Conservation (phyloP, 1,140 invertebrate species). For the Lanistes nyassanus region DNA sequence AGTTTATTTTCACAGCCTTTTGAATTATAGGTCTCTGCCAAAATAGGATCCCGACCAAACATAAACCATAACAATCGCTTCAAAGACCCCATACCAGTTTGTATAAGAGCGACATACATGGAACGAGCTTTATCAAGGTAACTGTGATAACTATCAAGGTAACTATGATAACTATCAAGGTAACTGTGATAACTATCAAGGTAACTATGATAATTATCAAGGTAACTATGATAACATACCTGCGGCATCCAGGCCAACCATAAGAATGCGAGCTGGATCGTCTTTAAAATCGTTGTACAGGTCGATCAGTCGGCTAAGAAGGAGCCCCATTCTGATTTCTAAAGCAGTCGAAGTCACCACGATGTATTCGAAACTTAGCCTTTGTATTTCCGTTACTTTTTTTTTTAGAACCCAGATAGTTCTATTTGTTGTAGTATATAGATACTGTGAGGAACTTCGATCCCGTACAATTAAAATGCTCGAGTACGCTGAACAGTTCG, state of each 20-base stretch:
- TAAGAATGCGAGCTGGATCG: constrained; percentile 55
- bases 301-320: constrained; percentile 1
- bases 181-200: neutral
- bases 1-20: too few species aligned
- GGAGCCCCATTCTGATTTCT: constrained; percentile 1
- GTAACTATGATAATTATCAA: neutral
- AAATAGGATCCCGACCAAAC: neutral
- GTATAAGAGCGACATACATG: neutral
- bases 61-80: neutral
- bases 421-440: too few species aligned
- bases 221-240: constrained; percentile 39
- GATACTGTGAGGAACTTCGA: too few species aligned
- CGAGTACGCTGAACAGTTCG: too few species aligned
- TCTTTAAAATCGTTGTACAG: constrained; percentile 9
- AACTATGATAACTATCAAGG: neutral
- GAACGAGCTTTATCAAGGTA: neutral
- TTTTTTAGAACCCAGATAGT: too few species aligned
- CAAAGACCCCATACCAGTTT: neutral
- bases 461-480: too few species aligned
- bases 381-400: too few species aligned
- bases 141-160: neutral
- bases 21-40: too few species aligned
- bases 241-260: constrained; percentile 64
- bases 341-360: neutral
- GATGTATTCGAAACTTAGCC: too few species aligned